Conservation (phyloP, 2,888 invertebrate genomes). For the Malachius bipustulatus region DNA sequence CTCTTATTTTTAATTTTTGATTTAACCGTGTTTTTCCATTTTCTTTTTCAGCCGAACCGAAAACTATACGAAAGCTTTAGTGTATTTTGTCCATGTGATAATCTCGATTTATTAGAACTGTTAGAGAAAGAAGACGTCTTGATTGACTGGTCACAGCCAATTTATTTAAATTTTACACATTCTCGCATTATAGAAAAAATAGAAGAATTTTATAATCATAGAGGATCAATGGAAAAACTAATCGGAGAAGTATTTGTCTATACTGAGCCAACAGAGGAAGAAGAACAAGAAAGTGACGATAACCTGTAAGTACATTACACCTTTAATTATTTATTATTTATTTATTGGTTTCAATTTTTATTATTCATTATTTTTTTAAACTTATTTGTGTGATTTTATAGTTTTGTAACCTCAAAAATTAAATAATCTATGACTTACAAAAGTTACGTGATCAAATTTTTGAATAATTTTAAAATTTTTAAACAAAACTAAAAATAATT, state of each 20-base stretch:
- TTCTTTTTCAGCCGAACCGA: conserved; percentile 57
- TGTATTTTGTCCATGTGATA: conserved; percentile 71
- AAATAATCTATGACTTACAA: too few species aligned
- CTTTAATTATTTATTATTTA: too few species aligned
- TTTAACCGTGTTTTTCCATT: background rate
- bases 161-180: conserved; percentile 81
- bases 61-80: conserved; percentile 73
- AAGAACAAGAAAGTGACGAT: conserved; percentile 44
- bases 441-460: too few species aligned
- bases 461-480: too few species aligned
- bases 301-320: conserved; percentile 42
- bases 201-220: conserved; percentile 55
- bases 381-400: too few species aligned
- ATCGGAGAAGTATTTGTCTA: conserved; percentile 71
- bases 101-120: conserved; percentile 58
- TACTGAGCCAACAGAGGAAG: conserved; percentile 42
- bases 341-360: too few species aligned
- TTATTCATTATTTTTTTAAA: too few species aligned
- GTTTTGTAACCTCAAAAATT: too few species aligned
- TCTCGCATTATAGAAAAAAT: conserved; percentile 66
- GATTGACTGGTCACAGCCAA: conserved; percentile 66
- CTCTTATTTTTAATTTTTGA: too few species aligned
- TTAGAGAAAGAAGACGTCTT: conserved; percentile 65
- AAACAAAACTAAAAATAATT: too few species aligned
- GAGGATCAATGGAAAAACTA: conserved; percentile 57